These are phyloP conservation scores for Ectropis crepuscularia DNA, from an alignment of 2,888 invertebrate species.

Conservation along the genomic window DNA sequence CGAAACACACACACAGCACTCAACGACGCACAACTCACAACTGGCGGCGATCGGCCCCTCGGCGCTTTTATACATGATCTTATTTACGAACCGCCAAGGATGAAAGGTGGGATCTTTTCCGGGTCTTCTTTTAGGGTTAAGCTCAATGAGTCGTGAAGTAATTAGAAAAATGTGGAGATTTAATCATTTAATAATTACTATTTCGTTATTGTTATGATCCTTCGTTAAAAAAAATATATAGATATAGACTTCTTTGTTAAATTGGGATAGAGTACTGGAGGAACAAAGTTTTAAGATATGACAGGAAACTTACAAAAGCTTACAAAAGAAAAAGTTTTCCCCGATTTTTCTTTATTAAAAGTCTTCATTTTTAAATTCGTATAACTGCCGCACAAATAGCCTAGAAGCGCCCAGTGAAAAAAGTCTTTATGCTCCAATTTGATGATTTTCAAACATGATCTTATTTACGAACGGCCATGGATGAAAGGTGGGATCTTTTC, in stretches of 20 bases:
- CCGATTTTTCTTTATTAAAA: too few species aligned
- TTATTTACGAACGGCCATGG: constrained; percentile 37
- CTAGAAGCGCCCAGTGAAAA: too few species aligned
- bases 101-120: constrained; percentile 37
- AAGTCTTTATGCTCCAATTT: too few species aligned
- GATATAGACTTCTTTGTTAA: too few species aligned
- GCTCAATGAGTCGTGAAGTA: constrained; percentile 13
- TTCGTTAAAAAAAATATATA: too few species aligned
- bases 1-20: constrained; percentile 26
- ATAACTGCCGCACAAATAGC: too few species aligned
- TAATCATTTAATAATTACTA: neutral
- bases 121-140: constrained; percentile 33
- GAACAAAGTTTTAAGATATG: too few species aligned
- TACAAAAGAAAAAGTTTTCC: too few species aligned
- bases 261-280: too few species aligned
- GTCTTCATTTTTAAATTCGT: too few species aligned
- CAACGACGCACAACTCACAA: constrained; percentile 26
- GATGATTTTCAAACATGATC: constrained; percentile 45
- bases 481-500: constrained; percentile 36
- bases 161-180: constrained; percentile 6
- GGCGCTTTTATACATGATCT: constrained; percentile 42
- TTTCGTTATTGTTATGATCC: too few species aligned
- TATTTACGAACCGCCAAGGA: constrained; percentile 36
- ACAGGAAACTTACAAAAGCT: too few species aligned
- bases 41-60: constrained; percentile 12